These are phyloP conservation scores for Stramonita haemastoma DNA, from an alignment of 2,888 invertebrate genomes.

Conservation along the genomic window DNA sequence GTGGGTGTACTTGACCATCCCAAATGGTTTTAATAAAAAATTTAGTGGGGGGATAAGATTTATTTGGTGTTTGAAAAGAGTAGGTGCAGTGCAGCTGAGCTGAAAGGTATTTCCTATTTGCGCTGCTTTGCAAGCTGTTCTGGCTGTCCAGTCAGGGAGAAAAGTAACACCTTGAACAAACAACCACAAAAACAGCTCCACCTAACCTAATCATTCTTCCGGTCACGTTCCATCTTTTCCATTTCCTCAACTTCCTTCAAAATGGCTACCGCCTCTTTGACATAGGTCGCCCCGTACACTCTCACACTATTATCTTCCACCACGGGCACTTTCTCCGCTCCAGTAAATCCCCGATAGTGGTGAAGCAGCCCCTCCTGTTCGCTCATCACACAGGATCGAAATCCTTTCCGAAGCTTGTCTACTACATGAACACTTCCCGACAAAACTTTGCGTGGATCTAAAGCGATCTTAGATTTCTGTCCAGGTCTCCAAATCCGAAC, in stretches of 20 bases:
- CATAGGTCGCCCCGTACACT: background rate
- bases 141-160: too few relatives aligned
- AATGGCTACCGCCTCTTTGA: background rate
- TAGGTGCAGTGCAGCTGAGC: too few relatives aligned
- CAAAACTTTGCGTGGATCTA: background rate
- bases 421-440: constrained; percentile 24
- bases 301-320: background rate
- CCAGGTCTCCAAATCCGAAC: background rate
- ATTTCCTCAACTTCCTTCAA: background rate
- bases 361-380: background rate
- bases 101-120: too few relatives aligned
- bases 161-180: too few relatives aligned
- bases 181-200: too few relatives aligned
- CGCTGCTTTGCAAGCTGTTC: too few relatives aligned
- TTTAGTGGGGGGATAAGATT: too few relatives aligned
- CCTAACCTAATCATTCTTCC: too few relatives aligned
- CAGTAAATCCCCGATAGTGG: background rate
- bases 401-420: constrained; percentile 20
- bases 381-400: background rate
- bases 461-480: background rate
- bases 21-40: too few relatives aligned
- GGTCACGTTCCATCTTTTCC: too few relatives aligned
- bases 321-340: background rate
- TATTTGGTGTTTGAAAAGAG: too few relatives aligned
- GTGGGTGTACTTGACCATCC: too few relatives aligned